phyloP scores from a whole-genome alignment of 2,113 vertebrate species.

The Gila orcuttii region DNA sequence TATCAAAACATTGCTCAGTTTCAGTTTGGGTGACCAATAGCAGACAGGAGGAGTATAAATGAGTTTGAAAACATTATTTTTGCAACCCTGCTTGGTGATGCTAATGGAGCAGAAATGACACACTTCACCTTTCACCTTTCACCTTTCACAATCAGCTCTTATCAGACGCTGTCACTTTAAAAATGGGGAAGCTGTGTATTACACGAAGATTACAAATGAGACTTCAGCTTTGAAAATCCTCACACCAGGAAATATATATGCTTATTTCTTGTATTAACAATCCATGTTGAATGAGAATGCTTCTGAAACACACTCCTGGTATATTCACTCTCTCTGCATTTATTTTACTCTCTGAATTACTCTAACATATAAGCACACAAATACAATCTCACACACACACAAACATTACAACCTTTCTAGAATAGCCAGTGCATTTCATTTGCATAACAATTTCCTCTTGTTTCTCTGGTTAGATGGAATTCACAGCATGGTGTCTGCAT shows the following conservation, averaged over 20 bases:
- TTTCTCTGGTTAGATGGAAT: slow-evolving; percentile 85
- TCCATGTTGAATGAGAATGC: slow-evolving; percentile 5
- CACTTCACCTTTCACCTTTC: slow-evolving; percentile 30
- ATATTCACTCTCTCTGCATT: slow-evolving; percentile 28
- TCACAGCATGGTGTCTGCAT: slow-evolving; percentile 79
- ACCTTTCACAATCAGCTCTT: slow-evolving; percentile 10
- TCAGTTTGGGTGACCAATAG: not conserved
- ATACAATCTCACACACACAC: slow-evolving; percentile 59
- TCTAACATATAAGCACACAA: slow-evolving; percentile 50
- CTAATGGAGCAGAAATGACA: not conserved
- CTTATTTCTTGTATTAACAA: not conserved
- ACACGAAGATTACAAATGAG: slow-evolving; percentile 5
- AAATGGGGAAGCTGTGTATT: not conserved
- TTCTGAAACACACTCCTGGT: slow-evolving; percentile 31
- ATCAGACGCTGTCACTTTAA: slow-evolving; percentile 1
- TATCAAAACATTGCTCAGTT: too few relatives aligned
- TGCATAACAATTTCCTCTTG: slow-evolving; percentile 86
- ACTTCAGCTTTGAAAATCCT: slow-evolving; percentile 7
- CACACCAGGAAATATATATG: slow-evolving; percentile 22
- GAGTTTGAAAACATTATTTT: not conserved
- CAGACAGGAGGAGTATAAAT: not conserved
- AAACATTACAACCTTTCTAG: slow-evolving; percentile 58
- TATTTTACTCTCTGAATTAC: slow-evolving; percentile 46
- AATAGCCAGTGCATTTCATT: slow-evolving; percentile 70
- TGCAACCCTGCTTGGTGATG: not conserved